These are phyloP conservation scores for Takifugu bimaculatus DNA, from an alignment of 2,113 vertebrate genomes.

Conservation along the genomic window DNA sequence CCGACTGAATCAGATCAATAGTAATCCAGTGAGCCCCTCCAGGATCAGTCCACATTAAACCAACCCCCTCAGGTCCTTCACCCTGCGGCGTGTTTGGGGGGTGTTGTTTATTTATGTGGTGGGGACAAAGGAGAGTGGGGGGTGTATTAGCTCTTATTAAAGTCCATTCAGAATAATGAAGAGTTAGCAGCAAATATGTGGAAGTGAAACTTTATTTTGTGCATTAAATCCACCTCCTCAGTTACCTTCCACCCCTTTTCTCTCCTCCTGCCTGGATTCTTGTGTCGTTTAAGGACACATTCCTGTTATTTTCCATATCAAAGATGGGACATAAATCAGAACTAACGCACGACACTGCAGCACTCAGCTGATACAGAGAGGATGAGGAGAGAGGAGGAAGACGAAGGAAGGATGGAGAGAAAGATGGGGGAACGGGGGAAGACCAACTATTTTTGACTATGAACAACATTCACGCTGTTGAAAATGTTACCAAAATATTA, in stretches of 20 bases:
- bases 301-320: slow-evolving; percentile 64
- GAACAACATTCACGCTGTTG: too few relatives aligned
- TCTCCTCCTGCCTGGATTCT: slow-evolving; percentile 3
- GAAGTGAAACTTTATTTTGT: too few relatives aligned
- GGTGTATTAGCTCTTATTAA: slow-evolving; percentile 65
- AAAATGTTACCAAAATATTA: too few relatives aligned
- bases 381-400: not conserved
- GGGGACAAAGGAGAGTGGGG: slow-evolving; percentile 50
- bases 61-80: slow-evolving; percentile 53
- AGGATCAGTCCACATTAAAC: slow-evolving; percentile 57
- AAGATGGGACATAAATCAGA: slow-evolving; percentile 69
- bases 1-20: slow-evolving; percentile 40
- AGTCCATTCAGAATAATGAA: slow-evolving; percentile 30
- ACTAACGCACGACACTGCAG: slow-evolving; percentile 36
- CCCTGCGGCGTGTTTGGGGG: slow-evolving; percentile 39
- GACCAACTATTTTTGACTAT: not conserved
- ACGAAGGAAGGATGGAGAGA: not conserved
- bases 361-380: slow-evolving; percentile 12
- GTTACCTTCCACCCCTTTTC: not conserved
- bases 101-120: slow-evolving; percentile 61
- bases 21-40: slow-evolving; percentile 49
- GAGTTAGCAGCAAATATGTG: too few relatives aligned
- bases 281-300: slow-evolving; percentile 60
- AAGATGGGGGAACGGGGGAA: not conserved
- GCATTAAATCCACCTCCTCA: too few relatives aligned